Evolutionary conservation across 2,797 vertebrate genomes (phyloP), one percentile per base, ranked within the genome.

Genomic region (Pangasius mekongensis): DNA sequence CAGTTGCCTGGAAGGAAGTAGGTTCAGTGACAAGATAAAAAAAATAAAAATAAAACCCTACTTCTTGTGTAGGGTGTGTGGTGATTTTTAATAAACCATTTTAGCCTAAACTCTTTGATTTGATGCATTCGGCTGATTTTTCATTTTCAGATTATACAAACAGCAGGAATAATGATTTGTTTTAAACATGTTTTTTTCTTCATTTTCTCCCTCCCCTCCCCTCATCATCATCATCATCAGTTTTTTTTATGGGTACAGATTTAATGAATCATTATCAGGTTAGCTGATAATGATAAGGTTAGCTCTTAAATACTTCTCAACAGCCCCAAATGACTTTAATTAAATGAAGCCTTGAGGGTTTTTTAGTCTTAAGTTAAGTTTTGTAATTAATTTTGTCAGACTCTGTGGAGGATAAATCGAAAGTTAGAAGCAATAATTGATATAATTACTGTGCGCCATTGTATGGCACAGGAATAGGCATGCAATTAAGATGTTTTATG

Each of bases 271-370:
- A 30, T 78, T 78, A 20, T 54, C n/a, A 78, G 76, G 7, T 54
- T 30, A 78, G 0, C 49, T 78, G 16, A 52, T 77, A n/a, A 77
- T 77, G 47, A 77, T n/a, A 52, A 7, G 2, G 18, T 77, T 52
- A 77, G 47, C 13, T 49, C 33, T 81, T 60, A 81, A 60, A 81
- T 39, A 60, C 78, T 39, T 81, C 39, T 58, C 30, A 58, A 36
- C 52, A 80, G 52, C 16, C 33, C 33, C 22, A 24, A 36, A 43
- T 60, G 20, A 39, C 20, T 81, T 81, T 39, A 58, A 81, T 58
- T 58, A 60, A 81, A 81, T 14, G 10, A 81, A 81, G 56, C 54
- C 78, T 81, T 58, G 13, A 81, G 78, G 78, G 33, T 78, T 80
- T 76, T 77, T 78, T 54, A 80, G 27, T 60, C 33, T 24, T 60